Conservation (phyloP, 2,113 vertebrate species). For the Rhadina sibilatrix region DNA sequence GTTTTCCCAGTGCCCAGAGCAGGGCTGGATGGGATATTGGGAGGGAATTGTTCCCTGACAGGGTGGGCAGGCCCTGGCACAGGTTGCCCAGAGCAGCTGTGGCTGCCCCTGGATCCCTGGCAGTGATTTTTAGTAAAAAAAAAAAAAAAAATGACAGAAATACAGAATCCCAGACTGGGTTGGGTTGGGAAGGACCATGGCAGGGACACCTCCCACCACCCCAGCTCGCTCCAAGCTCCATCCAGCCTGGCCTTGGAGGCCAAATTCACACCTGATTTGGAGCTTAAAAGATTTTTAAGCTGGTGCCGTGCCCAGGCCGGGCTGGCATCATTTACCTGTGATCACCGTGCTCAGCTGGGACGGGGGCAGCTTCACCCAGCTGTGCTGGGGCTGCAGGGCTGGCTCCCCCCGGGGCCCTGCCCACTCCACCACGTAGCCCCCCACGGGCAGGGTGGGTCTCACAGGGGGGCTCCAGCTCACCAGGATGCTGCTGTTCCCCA, state of each 20-base stretch:
- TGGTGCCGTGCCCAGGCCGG: rapidly evolving
- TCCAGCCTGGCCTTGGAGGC: not conserved
- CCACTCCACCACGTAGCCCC: constrained; percentile 73
- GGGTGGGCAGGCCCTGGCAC: not conserved
- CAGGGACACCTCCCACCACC: not conserved
- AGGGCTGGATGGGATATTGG: not conserved
- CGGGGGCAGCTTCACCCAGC: constrained; percentile 57
- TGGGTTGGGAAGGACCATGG: not conserved
- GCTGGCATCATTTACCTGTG: constrained; percentile 45
- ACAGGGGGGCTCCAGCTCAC: constrained; percentile 59
- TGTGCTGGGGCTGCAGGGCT: rapidly evolving
- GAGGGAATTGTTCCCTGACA: not conserved
- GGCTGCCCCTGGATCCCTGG: not conserved
- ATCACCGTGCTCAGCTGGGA: not conserved
- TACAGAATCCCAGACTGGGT: not conserved
- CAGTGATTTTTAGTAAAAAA: not conserved
- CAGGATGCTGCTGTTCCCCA: constrained; percentile 7
- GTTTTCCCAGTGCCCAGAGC: not conserved
- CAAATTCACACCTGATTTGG: not conserved
- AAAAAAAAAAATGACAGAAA: not conserved
- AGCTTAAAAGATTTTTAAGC: rapidly evolving
- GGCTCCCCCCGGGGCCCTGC: not conserved
- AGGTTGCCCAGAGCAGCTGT: not conserved
- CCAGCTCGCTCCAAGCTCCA: not conserved
- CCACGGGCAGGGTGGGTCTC: rapidly evolving